Evolutionary conservation across 2,888 invertebrate species (phyloP).

Genomic region (Eurois occulta): DNA sequence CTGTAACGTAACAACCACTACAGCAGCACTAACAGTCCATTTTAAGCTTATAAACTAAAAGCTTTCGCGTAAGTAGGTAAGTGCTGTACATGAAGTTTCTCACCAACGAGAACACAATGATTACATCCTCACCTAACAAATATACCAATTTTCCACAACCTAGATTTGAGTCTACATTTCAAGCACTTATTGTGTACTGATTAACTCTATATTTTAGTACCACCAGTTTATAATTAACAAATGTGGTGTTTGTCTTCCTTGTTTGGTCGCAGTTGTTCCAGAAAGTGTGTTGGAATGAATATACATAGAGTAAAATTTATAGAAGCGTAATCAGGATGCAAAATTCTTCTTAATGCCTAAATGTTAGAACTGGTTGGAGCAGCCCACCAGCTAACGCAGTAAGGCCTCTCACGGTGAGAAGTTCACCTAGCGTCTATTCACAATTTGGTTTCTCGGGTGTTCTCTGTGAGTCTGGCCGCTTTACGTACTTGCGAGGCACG

Average conservation of each 20-base stretch:
- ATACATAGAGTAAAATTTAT: not conserved
- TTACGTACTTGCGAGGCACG: not conserved
- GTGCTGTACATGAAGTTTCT: not conserved
- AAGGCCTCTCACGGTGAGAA: not conserved
- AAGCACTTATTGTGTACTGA: conserved; percentile 28
- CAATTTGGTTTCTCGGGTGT: not conserved
- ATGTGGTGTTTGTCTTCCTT: conserved; percentile 55
- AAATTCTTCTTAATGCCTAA: not conserved
- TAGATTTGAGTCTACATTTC: conserved; percentile 22
- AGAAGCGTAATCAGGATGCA: not conserved
- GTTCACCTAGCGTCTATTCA: not conserved
- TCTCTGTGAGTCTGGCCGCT: not conserved
- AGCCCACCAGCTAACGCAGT: not conserved
- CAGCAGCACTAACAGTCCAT: not conserved
- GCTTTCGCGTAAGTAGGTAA: conserved; percentile 7
- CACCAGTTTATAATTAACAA: conserved; percentile 55
- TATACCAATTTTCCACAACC: conserved; percentile 6
- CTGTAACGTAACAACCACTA: too few species aligned
- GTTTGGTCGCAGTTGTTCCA: conserved; percentile 43
- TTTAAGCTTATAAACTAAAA: conserved; percentile 8
- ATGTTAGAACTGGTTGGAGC: not conserved
- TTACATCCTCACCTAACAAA: conserved; percentile 12
- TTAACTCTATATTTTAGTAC: conserved; percentile 47
- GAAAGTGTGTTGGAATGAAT: conserved; percentile 41
- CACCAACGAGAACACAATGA: not conserved